phyloP scores from a whole-genome alignment of 2,113 vertebrate genomes.

The Upupa epops region DNA sequence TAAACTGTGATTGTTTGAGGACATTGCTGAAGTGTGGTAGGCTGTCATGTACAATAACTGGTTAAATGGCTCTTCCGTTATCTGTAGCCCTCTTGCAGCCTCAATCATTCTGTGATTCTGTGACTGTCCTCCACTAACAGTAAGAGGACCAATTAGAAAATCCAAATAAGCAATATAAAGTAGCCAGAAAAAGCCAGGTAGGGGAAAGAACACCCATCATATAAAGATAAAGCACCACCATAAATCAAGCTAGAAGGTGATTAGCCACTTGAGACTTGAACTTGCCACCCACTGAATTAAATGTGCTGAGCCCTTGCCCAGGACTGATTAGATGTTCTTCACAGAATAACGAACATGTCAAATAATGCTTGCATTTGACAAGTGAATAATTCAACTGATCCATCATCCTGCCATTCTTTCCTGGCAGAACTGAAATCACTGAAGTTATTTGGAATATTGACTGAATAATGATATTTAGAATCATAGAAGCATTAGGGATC shows the following conservation, averaged over 20 bases:
- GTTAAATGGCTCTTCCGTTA: background rate
- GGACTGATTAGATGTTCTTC: background rate
- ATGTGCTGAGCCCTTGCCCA: background rate
- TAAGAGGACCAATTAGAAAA: background rate
- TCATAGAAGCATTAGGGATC: no score
- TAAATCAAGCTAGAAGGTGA: background rate
- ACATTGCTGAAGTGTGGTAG: constrained; percentile 15
- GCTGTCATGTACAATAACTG: background rate
- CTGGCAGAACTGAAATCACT: constrained; percentile 12
- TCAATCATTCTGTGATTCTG: no score
- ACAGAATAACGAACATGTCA: background rate
- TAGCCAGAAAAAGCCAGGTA: background rate
- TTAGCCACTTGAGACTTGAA: background rate
- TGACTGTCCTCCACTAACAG: background rate
- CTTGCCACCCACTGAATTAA: background rate
- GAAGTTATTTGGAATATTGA: constrained; percentile 5
- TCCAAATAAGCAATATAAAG: background rate
- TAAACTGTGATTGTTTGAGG: background rate
- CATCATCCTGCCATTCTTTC: constrained; percentile 5
- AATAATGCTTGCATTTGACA: constrained; percentile 24
- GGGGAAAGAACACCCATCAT: background rate
- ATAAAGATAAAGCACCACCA: background rate
- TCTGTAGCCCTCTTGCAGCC: background rate
- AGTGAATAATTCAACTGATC: constrained; percentile 28
- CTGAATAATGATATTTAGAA: background rate